A percentile compares a stretch with the other conserved stretches of the same genome.
phyloP scores from a whole-genome alignment of 2,797 vertebrate genomes.

The Enteromius argenteus region DNA sequence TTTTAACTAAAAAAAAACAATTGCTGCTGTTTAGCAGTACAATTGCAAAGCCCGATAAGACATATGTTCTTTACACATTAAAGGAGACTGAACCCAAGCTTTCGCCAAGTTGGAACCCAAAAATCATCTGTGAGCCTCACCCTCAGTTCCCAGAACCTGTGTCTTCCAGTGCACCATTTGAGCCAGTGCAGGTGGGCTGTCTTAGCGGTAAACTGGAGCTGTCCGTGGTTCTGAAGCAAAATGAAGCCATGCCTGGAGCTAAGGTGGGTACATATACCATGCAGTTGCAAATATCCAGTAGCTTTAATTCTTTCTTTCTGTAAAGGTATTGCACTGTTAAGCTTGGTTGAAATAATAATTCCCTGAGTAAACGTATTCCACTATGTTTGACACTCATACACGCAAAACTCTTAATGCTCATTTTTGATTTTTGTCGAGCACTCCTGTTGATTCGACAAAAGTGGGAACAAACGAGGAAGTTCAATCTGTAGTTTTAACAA shows the following conservation, averaged over 20 bases:
- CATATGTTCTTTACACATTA: neutral
- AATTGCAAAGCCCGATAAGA: neutral
- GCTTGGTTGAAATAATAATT: neutral
- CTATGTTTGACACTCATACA: neutral
- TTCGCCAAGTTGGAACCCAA: constrained; percentile 98
- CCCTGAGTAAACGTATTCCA: neutral
- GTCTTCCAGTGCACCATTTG: constrained; percentile 85
- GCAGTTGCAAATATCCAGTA: neutral
- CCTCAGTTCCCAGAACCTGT: constrained; percentile 92
- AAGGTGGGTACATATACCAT: constrained; percentile 81
- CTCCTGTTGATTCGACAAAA: neutral
- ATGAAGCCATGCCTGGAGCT: constrained; percentile 93
- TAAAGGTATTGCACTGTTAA: neutral
- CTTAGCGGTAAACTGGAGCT: constrained; percentile 89
- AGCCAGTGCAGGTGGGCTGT: constrained; percentile 91
- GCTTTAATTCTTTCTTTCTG: neutral
- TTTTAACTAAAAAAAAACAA: neutral
- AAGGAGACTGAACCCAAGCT: constrained; percentile 96
- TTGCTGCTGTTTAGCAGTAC: neutral
- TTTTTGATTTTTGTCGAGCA: neutral
- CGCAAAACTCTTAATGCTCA: neutral
- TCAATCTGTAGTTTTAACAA: too few relatives aligned
- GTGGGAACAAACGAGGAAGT: too few relatives aligned
- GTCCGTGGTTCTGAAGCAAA: constrained; percentile 94
- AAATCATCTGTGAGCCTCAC: constrained; percentile 96